Percentiles rank a stretch among this genome's conserved stretches.
Evolutionary conservation across 2,888 invertebrate genomes (phyloP).

Genomic region (Eledona agricola): DNA sequence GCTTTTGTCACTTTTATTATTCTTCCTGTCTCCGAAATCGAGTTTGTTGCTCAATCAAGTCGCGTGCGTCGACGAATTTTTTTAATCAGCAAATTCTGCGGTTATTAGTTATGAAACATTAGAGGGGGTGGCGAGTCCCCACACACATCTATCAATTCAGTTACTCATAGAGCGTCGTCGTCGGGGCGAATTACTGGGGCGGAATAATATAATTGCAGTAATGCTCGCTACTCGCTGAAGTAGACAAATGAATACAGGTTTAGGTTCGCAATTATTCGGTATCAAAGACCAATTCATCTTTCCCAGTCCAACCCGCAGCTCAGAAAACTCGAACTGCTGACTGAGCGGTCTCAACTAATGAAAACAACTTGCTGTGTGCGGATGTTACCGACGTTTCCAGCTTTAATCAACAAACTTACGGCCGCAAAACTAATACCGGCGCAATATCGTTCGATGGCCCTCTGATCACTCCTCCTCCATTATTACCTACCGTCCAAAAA

Average conservation of each 20-base stretch:
- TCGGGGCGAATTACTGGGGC: slow-evolving; percentile 28
- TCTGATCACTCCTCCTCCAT: too few relatives aligned
- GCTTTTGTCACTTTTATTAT: slow-evolving; percentile 50
- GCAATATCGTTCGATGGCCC: slow-evolving; percentile 9
- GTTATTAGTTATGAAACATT: too few relatives aligned
- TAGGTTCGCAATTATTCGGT: slow-evolving; percentile 40
- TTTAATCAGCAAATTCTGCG: too few relatives aligned
- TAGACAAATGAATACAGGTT: slow-evolving; percentile 40
- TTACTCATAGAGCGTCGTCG: slow-evolving; percentile 17
- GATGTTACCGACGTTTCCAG: slow-evolving; percentile 36
- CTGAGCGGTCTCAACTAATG: slow-evolving; percentile 39
- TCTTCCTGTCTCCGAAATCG: slow-evolving; percentile 43
- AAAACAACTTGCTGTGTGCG: slow-evolving; percentile 38
- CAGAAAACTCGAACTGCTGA: slow-evolving; percentile 37
- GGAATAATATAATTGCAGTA: slow-evolving; percentile 39
- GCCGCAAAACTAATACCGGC: slow-evolving; percentile 29
- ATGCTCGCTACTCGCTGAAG: slow-evolving; percentile 34
- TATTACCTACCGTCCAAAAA: too few relatives aligned
- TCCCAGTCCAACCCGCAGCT: slow-evolving; percentile 32
- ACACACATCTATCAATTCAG: slow-evolving; percentile 21
- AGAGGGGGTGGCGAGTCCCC: too few relatives aligned
- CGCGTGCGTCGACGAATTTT: slow-evolving; percentile 23
- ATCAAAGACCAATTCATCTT: slow-evolving; percentile 43
- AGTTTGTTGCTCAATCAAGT: slow-evolving; percentile 43
- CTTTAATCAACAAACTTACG: slow-evolving; percentile 39